phyloP scores from a whole-genome alignment of 2,888 invertebrate genomes.

The Stomorhina lunata region DNA sequence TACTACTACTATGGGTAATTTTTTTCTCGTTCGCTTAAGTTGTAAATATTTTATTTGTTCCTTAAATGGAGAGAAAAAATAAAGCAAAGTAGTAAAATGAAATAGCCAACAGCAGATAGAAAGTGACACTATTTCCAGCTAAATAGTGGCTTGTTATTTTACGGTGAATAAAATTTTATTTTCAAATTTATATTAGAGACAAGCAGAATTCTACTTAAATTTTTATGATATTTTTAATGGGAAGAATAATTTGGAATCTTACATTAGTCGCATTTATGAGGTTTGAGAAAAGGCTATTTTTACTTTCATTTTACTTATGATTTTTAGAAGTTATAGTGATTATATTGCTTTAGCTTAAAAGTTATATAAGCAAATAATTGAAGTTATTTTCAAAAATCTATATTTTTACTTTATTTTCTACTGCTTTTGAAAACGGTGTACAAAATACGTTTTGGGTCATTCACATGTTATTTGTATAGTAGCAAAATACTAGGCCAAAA shows the following conservation, averaged over 20 bases:
- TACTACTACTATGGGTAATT: not conserved
- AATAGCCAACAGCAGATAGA: not conserved
- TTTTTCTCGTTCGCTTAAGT: slow-evolving; percentile 12
- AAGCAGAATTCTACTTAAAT: too few species aligned
- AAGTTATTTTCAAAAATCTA: too few species aligned
- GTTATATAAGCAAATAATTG: too few species aligned
- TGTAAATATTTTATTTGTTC: slow-evolving; percentile 34
- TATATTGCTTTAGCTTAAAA: too few species aligned
- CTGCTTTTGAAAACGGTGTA: not conserved
- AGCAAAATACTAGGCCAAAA: not conserved
- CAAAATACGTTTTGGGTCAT: slow-evolving; percentile 5
- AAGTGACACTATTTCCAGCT: not conserved
- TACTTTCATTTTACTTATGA: too few species aligned
- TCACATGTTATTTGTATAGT: not conserved
- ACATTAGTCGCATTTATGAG: too few species aligned
- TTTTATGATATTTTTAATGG: too few species aligned
- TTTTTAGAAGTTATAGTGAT: too few species aligned
- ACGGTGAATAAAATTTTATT: too few species aligned
- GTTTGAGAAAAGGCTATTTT: too few species aligned
- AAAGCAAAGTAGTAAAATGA: not conserved
- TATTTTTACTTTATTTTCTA: not conserved
- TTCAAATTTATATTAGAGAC: too few species aligned
- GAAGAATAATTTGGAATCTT: too few species aligned
- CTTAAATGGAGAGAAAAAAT: not conserved
- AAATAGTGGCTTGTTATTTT: not conserved